Evolutionary conservation across 2,888 invertebrate species (phyloP).

Genomic region (Habrosyne pyritoides): DNA sequence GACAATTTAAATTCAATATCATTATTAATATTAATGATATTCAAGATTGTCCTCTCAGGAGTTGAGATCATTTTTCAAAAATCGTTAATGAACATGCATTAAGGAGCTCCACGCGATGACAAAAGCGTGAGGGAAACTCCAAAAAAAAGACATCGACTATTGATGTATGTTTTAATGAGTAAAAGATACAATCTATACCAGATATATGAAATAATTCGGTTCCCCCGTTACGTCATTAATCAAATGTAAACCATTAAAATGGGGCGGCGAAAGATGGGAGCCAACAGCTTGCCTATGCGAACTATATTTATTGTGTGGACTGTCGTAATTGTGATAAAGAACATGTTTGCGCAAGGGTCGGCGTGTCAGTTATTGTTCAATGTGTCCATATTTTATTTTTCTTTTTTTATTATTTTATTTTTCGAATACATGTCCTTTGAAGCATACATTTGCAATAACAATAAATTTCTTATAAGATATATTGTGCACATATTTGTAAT

Average conservation of each 20-base stretch:
- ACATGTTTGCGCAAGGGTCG: conserved; percentile 41
- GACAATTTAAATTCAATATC: conserved; percentile 18
- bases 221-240: conserved; percentile 72
- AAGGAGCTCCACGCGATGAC: conserved; percentile 38
- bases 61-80: conserved; percentile 28
- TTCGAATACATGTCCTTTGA: conserved; percentile 8
- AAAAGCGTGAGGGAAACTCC: conserved; percentile 25
- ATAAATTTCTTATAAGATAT: conserved; percentile 7
- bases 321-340: conserved; percentile 48
- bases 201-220: conserved; percentile 56
- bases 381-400: conserved; percentile 35
- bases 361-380: conserved; percentile 38
- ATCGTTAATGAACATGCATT: conserved; percentile 37
- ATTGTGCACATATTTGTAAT: neutral
- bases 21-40: conserved; percentile 45
- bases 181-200: conserved; percentile 36
- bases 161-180: conserved; percentile 22
- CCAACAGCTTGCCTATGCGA: conserved; percentile 69
- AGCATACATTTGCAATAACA: conserved; percentile 8
- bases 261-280: conserved; percentile 74
- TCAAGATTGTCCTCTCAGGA: conserved; percentile 20
- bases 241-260: conserved; percentile 76
- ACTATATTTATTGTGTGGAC: conserved; percentile 61
- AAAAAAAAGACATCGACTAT: conserved; percentile 32
- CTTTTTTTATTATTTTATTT: too few species aligned